phyloP scores from a whole-genome alignment of 2,797 vertebrate species.

The Rhinichthys osculus region DNA sequence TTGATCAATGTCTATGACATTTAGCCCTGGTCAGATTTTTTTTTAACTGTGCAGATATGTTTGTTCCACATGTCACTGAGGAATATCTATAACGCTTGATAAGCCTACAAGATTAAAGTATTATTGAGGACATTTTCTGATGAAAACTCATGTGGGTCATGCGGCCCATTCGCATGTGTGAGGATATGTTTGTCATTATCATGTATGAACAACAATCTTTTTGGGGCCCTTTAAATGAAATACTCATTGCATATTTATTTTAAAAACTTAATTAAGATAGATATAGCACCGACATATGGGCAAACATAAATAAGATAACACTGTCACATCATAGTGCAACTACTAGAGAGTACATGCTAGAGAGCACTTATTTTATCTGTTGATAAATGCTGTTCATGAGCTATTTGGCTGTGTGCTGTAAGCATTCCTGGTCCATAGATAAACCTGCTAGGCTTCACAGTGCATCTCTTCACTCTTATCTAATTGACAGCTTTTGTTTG shows the following conservation, averaged over 20 bases:
- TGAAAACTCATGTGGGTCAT: neutral
- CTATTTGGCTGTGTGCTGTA: conserved; percentile 44
- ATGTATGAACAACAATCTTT: neutral
- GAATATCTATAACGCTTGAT: conserved; percentile 48
- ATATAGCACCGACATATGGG: neutral
- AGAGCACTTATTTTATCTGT: conserved; percentile 19
- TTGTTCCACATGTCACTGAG: conserved; percentile 40
- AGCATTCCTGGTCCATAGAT: conserved; percentile 45
- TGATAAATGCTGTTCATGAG: conserved; percentile 38
- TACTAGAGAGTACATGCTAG: neutral
- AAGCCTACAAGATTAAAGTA: conserved; percentile 40
- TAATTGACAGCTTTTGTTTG: conserved; percentile 60
- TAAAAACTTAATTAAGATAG: neutral
- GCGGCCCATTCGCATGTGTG: neutral
- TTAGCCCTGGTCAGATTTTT: neutral
- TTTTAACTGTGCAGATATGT: neutral
- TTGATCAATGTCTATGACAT: neutral
- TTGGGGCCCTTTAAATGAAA: neutral
- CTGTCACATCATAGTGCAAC: neutral
- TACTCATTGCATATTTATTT: neutral
- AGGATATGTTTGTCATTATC: neutral
- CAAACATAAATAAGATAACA: conserved; percentile 2
- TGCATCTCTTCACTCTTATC: conserved; percentile 49
- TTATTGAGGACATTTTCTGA: conserved; percentile 13
- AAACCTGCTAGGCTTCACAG: conserved; percentile 47